Evolutionary conservation across 2,888 invertebrate genomes (phyloP), one percentile per base, ranked within the genome.

Genomic region (Tenthredo mesomela): DNA sequence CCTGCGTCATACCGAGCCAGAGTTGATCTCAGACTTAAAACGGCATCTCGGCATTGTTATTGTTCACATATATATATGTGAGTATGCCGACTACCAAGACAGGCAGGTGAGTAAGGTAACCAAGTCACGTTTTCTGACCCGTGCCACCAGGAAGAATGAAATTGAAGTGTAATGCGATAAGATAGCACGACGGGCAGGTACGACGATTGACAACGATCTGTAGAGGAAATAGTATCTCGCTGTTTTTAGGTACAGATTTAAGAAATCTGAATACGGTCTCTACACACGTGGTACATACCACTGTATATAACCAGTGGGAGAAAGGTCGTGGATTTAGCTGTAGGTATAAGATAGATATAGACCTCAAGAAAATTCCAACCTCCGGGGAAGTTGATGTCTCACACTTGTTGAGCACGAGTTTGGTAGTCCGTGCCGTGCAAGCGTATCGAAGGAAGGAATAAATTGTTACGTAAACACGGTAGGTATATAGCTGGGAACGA

Each of bases 91-190:
- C 33, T 33, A 70, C 70, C 47, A 47, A 2, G 47, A 75, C 29
- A 47, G 25, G 10, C 47, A 21, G 75, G 43, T 15, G 47, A 33
- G 58, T 9, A 58, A 75, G 18, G 58, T 18, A 78, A 58, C 58
- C 78, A 58, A 65, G 82, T 82, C 82, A 82, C 82, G 82, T 82
- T 82, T 61, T 40, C 61, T 65, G 37, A 65, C 82, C 82, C 82
- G 43, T 43, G 82, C 61, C 43, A 54, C 82, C 21, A 40, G 33
- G 21, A 40, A 37, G 47, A 82, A 50, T 54, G n/a, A 4, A 78
- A 58, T 78, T 25, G 33, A 29, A 58, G 54, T 78, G 33, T 18
- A n/a, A 78, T 54, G 50, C 78, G 50, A 33, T 61, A 40, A 61
- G 61, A 25, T 61, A 61, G 21, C 25, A 25, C 54, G 54, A 54